Evolutionary conservation across 2,888 invertebrate species (phyloP).

Genomic region (Silvanus unidentatus): DNA sequence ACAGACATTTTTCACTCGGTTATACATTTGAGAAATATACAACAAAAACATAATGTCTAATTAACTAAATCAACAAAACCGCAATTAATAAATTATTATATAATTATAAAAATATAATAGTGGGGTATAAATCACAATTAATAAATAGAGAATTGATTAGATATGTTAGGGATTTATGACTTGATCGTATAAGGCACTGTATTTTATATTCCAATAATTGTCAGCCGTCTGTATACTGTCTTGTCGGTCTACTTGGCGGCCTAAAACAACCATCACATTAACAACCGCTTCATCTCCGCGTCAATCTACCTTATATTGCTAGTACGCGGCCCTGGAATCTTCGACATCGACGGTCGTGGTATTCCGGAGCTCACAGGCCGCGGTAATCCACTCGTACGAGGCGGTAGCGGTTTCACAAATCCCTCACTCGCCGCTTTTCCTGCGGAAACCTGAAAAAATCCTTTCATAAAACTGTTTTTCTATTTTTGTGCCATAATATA

Average conservation of each 20-base stretch:
- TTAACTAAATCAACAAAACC: no score
- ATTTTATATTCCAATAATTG: neutral
- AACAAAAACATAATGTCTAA: no score
- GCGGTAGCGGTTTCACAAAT: conserved; percentile 27
- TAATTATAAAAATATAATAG: neutral
- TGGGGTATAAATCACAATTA: conserved; percentile 5
- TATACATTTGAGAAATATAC: neutral
- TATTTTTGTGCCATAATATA: no score
- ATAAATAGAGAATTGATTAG: conserved; percentile 1
- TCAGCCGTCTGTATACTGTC: conserved; percentile 1
- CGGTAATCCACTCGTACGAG: conserved; percentile 39
- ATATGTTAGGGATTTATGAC: conserved; percentile 1
- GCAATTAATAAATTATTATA: neutral
- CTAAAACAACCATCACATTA: neutral
- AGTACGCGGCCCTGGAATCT: conserved; percentile 39
- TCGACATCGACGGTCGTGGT: conserved; percentile 37
- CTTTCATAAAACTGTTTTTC: neutral
- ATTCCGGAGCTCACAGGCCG: conserved; percentile 38
- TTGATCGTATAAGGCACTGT: neutral
- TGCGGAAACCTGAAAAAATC: conserved; percentile 13
- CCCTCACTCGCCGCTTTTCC: conserved; percentile 4
- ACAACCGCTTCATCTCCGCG: no score
- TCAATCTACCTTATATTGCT: conserved; percentile 26
- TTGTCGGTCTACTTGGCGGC: conserved; percentile 1
- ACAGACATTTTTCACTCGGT: neutral